These are phyloP conservation scores for Xestia ashworthii DNA, from an alignment of 2,888 invertebrate genomes.

Conservation along the genomic window DNA sequence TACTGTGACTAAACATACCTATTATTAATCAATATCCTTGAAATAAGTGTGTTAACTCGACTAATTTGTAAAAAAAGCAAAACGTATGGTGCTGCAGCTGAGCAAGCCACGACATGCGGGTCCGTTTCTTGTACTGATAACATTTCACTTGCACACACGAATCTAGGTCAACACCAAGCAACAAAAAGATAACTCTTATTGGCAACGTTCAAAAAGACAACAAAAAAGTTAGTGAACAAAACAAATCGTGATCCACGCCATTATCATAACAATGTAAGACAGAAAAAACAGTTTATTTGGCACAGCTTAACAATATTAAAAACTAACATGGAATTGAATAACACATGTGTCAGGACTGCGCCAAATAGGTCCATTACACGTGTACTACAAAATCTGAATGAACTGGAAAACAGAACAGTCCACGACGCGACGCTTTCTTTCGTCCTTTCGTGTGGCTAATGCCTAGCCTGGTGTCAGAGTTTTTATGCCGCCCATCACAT, in stretches of 20 bases:
- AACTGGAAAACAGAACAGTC: not conserved
- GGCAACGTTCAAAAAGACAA: not conserved
- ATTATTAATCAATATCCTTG: not conserved
- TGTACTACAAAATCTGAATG: not conserved
- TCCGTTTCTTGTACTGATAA: not conserved
- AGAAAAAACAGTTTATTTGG: not conserved
- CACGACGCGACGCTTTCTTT: not conserved
- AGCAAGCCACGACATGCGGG: too few relatives aligned
- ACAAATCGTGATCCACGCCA: not conserved
- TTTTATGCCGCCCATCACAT: too few relatives aligned
- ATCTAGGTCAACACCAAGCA: not conserved
- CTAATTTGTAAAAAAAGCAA: not conserved
- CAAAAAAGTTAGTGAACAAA: not conserved
- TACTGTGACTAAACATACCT: not conserved
- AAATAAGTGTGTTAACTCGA: too few relatives aligned
- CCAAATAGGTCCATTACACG: not conserved
- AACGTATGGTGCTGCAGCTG: not conserved
- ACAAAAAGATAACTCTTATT: not conserved
- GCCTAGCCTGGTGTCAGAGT: too few relatives aligned
- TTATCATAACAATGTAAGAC: not conserved
- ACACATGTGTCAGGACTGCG: not conserved
- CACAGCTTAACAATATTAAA: constrained; percentile 4
- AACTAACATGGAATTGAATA: not conserved
- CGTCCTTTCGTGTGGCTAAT: too few relatives aligned
- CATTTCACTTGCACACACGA: not conserved